These are phyloP conservation scores for Kradibia gibbosae DNA, from an alignment of 1,140 invertebrate species.

Conservation along the genomic window DNA sequence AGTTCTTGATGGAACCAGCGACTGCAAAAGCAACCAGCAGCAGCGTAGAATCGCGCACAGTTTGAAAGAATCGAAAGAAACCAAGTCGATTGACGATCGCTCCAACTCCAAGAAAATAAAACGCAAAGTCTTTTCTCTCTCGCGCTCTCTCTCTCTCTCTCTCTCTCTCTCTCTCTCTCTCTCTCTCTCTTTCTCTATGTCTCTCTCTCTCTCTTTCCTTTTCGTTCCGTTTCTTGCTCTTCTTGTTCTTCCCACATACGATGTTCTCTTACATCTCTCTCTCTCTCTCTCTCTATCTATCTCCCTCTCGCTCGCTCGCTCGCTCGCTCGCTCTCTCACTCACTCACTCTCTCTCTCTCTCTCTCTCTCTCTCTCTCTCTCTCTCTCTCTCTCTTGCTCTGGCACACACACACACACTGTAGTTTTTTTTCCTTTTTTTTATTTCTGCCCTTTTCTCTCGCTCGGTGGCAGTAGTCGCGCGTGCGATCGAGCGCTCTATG, in stretches of 20 bases:
- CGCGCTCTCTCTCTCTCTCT: constrained; percentile 31
- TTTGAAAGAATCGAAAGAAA: not conserved
- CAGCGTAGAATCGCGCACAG: not conserved
- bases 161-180: not conserved
- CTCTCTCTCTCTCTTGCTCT: not conserved
- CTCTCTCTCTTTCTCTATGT: too few relatives aligned
- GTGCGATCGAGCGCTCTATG: constrained; percentile 63
- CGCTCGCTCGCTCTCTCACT: too few relatives aligned
- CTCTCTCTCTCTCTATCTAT: too few relatives aligned
- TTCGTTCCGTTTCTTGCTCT: not conserved
- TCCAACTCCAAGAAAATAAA: not conserved
- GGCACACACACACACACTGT: too few relatives aligned
- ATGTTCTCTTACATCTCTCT: too few relatives aligned
- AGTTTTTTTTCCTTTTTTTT: constrained; percentile 9
- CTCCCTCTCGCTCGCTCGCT: too few relatives aligned
- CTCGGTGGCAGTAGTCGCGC: constrained; percentile 29
- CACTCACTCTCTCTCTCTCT: constrained; percentile 27
- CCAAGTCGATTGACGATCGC: not conserved
- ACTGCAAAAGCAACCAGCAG: not conserved
- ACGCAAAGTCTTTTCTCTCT: not conserved
- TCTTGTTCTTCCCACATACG: too few relatives aligned
- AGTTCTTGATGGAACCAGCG: not conserved
- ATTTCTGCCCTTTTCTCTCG: not conserved
- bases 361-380: constrained; percentile 34
- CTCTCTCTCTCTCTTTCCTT: constrained; percentile 34